Conservation (phyloP, 1,140 invertebrate species). For the Heliconius himera region DNA sequence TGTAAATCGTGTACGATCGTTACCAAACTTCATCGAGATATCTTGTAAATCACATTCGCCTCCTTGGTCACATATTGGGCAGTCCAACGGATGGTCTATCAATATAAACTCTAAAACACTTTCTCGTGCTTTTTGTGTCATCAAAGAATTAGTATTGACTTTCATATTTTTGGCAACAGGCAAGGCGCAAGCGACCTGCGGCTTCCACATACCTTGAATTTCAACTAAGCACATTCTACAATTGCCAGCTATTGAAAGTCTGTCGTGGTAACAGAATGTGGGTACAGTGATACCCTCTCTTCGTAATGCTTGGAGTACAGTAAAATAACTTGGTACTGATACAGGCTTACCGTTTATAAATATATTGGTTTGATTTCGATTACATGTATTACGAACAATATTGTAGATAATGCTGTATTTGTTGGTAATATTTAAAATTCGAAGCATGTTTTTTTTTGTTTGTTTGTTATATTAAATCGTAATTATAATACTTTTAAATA, state of each 20-base stretch:
- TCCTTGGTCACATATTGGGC: conserved; percentile 99
- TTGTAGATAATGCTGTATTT: not conserved
- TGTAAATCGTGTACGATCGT: conserved; percentile 95
- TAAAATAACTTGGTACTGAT: conserved; percentile 64
- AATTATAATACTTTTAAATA: not conserved
- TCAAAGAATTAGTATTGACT: conserved; percentile 86
- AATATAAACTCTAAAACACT: conserved; percentile 99
- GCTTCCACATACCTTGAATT: conserved; percentile 88
- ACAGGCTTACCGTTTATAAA: conserved; percentile 66
- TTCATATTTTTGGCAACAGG: conserved; percentile 88
- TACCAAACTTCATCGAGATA: conserved; percentile 99
- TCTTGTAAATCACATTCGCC: conserved; percentile 99
- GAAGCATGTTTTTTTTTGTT: not conserved
- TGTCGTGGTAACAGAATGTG: conserved; percentile 83
- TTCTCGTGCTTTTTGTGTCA: conserved; percentile 89
- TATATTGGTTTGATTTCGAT: conserved; percentile 42
- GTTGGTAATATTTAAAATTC: not conserved
- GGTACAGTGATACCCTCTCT: conserved; percentile 56
- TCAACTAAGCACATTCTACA: conserved; percentile 92
- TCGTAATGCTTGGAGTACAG: conserved; percentile 62
- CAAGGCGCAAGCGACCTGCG: conserved; percentile 90
- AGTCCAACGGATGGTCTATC: conserved; percentile 99
- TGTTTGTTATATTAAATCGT: not conserved
- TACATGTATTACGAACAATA: not conserved
- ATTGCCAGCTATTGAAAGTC: conserved; percentile 90